phyloP scores from a whole-genome alignment of 2,888 invertebrate genomes.

The Cryptocheilus praepositus region DNA sequence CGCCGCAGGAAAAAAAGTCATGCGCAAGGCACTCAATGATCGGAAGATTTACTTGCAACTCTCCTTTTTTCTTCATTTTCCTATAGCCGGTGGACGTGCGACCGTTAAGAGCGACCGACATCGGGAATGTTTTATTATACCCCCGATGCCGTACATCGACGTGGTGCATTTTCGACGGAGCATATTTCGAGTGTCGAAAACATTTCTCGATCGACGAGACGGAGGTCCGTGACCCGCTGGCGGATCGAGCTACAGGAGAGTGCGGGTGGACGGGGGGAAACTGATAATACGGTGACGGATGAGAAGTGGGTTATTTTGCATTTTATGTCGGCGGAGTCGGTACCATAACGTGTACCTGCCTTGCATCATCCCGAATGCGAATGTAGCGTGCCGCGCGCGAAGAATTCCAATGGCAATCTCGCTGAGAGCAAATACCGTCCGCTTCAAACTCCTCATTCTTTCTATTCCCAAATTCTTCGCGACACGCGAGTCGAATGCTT shows the following conservation, averaged over 20 bases:
- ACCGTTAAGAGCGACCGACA: neutral
- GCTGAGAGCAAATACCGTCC: conserved; percentile 44
- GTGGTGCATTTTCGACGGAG: conserved; percentile 11
- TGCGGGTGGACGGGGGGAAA: neutral
- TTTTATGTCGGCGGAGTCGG: conserved; percentile 36
- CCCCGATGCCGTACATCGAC: neutral
- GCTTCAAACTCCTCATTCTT: neutral
- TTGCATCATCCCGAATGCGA: conserved; percentile 30
- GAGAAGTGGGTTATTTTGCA: conserved; percentile 46
- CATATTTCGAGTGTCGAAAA: conserved; percentile 25
- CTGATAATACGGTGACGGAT: conserved; percentile 51
- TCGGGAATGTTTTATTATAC: neutral
- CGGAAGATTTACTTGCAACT: neutral
- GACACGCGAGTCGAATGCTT: too few species aligned
- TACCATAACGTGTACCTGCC: conserved; percentile 39
- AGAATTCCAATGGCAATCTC: conserved; percentile 50
- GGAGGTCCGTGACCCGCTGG: conserved; percentile 1
- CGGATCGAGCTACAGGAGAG: neutral
- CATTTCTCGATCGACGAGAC: conserved; percentile 1
- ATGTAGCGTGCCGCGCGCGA: conserved; percentile 19
- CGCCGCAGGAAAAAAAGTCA: neutral
- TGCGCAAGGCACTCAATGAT: neutral
- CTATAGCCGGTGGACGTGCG: neutral
- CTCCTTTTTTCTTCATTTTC: too few species aligned
- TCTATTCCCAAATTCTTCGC: neutral